These are phyloP conservation scores for Phenganax stokvisi DNA, from an alignment of 92 coral and sea anemone species.

Conservation along the genomic window DNA sequence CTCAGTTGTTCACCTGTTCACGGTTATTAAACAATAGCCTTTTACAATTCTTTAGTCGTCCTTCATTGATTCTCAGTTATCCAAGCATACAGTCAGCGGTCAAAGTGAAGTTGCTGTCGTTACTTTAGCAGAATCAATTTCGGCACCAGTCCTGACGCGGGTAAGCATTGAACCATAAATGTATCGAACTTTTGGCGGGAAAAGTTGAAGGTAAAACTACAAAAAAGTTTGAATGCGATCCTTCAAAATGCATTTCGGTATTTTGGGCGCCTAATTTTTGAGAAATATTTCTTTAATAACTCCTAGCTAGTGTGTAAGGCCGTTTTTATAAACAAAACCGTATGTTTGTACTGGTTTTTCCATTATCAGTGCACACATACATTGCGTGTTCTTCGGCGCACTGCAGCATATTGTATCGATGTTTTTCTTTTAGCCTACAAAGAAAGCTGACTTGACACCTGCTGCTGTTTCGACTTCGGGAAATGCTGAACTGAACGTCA, in stretches of 20 bases:
- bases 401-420: neutral
- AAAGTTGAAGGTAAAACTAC: no score
- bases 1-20: no score
- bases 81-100: slow-evolving; percentile 62
- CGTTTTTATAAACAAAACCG: no score
- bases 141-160: slow-evolving; percentile 51
- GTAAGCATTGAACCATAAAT: slow-evolving; percentile 10
- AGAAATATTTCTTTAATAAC: no score
- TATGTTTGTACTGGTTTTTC: no score
- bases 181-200: no score
- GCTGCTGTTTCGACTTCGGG: slow-evolving; percentile 22
- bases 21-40: neutral
- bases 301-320: no score
- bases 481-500: slow-evolving; percentile 27
- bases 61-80: slow-evolving; percentile 65
- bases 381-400: no score
- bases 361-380: no score
- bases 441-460: slow-evolving; percentile 9
- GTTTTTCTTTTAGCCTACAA: slow-evolving; percentile 21
- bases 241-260: no score
- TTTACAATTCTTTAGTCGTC: slow-evolving; percentile 58
- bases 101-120: slow-evolving; percentile 76
- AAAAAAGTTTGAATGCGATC: no score
- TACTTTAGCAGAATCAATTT: slow-evolving; percentile 72
- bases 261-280: no score